Evolutionary conservation across 2,888 invertebrate genomes (phyloP), one percentile per base, ranked within the genome.

Genomic region (Dasypolia templi): DNA sequence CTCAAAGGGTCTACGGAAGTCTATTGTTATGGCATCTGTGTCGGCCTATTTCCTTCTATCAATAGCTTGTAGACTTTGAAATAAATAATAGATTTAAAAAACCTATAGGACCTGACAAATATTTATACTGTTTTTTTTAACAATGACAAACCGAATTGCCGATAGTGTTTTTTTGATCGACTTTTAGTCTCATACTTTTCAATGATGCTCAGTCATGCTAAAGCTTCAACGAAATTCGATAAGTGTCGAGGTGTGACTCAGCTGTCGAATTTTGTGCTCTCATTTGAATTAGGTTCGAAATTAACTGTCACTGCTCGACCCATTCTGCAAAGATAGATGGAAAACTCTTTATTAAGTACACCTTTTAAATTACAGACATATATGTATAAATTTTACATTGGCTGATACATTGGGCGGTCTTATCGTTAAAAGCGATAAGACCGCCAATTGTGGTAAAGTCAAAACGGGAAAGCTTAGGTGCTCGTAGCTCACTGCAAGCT

Each of bases 21-120:
- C 53, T 69, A 29, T 68, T 69, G 46, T 69, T 53, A 29, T 17
- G 35, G 49, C 3, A 56, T 56, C 63, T 32, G 11, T 56, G 26
- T 35, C 9, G 14, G 44, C 26, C 17, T 65, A 44, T 71, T 71
- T 51, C 9, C 44, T 14, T 56, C 51, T 29, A 42, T 46, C 51
- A 64, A 82, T 66, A 51, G 59, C 22, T 67, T 68, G n/a, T 51
- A 64, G n/a, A 65, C 32, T 6, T 46, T n/a, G 35, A 55, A 66
- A n/a, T n/a, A n/a, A n/a, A n/a, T n/a, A n/a, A n/a, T n/a, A n/a
- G n/a, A n/a, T n/a, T 3, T 1, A 51, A 44, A 51, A 66, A 55
- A 67, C 49, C 49, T 53, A 39, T 42, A 59, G 22, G 17, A 17
- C 0, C 22, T 6, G 39, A n/a, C n/a, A 26, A 79, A 72, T 59